Evolutionary conservation across 2,888 invertebrate genomes (phyloP), one percentile per base, ranked within the genome.

Genomic region (Eubasilissa splendida): DNA sequence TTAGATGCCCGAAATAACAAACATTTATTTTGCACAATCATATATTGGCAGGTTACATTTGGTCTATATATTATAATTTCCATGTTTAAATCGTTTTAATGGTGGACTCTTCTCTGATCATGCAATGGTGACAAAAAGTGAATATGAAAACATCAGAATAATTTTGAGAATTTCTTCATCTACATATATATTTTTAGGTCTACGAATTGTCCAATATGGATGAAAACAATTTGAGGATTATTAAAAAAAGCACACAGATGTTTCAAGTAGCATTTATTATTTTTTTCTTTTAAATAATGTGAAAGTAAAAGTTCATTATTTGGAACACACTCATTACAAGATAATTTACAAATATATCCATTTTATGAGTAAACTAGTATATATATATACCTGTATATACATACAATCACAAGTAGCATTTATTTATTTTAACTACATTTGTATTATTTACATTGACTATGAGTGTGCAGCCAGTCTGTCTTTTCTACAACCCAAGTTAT

Each of bases 391-490:
- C 89, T 91, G 90, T 90, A 90, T 86, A 88, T 82, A 83, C 80
- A 87, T 88, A 88, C 87, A 87, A 88, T 86, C 88, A 84, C 84
- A 86, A 84, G 86, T 85, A 87, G 88, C 88, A 85, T 88, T 86
- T 86, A 86, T 86, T 84, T 88, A 88, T 88, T 89, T 87, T 87
- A 86, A 88, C 87, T 87, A 88, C 66, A 77, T 80, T 76, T 76
- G 87, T 88, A 88, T 87, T 90, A 91, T 90, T 88, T 90, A 91
- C 90, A 91, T 87, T 90, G 88, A 90, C 90, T 90, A 90, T 87
- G 81, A 83, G 81, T 80, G 83, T 78, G 81, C 65, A 73, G 80
- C 76, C 77, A 77, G 70, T 22, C 58, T 58, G 58, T 58, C 2
- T 5, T 42, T 4, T 42, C 42, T 42, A 42, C 42, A 33, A 63